These are phyloP conservation scores for Pteromalus puparum DNA, from an alignment of 1,140 invertebrate genomes.

Conservation along the genomic window DNA sequence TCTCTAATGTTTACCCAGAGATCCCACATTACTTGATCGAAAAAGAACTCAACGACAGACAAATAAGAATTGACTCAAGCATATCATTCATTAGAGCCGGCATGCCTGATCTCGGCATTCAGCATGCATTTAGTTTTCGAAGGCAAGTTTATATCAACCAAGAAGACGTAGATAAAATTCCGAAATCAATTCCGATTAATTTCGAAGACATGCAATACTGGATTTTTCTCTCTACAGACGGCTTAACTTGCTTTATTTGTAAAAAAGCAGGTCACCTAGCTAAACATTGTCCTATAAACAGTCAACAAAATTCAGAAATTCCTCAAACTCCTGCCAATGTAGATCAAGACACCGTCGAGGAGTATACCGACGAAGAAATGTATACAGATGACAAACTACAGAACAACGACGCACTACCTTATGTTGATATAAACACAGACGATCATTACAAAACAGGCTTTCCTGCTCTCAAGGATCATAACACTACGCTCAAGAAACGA, in stretches of 20 bases:
- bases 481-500: neutral
- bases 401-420: too few species aligned
- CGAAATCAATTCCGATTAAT: neutral
- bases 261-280: slow-evolving; percentile 31
- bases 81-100: too few species aligned
- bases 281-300: slow-evolving; percentile 27
- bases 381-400: too few species aligned
- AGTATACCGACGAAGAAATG: too few species aligned
- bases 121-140: slow-evolving; percentile 17
- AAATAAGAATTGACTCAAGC: too few species aligned
- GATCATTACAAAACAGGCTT: neutral
- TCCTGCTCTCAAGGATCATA: neutral
- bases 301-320: neutral
- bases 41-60: too few species aligned
- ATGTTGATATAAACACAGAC: too few species aligned
- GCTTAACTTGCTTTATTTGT: slow-evolving; percentile 29
- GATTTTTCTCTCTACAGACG: slow-evolving; percentile 37
- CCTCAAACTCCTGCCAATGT: neutral
- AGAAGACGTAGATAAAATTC: too few species aligned
- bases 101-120: neutral
- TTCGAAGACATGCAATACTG: slow-evolving; percentile 36
- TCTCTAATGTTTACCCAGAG: too few species aligned
- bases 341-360: neutral
- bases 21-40: too few species aligned
- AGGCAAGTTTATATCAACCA: too few species aligned